These are phyloP conservation scores for Coregonus suidteri DNA, from an alignment of 2,797 vertebrate species.

Conservation along the genomic window DNA sequence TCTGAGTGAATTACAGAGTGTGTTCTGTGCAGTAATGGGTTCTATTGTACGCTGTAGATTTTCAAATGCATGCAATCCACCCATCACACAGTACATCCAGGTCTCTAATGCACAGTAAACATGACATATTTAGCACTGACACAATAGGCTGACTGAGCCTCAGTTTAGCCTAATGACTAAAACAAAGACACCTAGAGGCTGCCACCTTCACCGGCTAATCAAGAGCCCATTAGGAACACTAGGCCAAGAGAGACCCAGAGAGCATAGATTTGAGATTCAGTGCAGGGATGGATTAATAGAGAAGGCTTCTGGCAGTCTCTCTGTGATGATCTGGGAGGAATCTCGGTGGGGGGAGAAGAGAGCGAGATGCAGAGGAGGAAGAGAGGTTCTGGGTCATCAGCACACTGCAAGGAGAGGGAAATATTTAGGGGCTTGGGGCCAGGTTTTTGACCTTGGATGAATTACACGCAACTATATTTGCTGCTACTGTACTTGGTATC, in stretches of 20 bases:
- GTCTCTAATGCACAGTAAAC: conserved; percentile 21
- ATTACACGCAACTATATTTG: neutral
- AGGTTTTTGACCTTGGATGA: neutral
- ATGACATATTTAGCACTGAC: conserved; percentile 18
- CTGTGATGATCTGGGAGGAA: no score
- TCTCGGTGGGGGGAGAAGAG: neutral
- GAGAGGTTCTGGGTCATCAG: neutral
- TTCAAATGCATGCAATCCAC: conserved; percentile 3
- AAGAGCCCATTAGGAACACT: conserved; percentile 6
- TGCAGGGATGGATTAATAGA: no score
- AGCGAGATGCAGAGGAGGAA: neutral
- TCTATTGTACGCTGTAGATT: neutral
- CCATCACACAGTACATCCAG: conserved; percentile 12
- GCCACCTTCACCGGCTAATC: conserved; percentile 25
- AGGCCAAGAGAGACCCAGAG: neutral
- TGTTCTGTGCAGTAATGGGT: neutral
- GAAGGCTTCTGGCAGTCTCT: neutral
- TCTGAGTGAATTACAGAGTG: neutral
- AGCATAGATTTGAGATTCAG: conserved; percentile 1
- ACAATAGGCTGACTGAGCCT: conserved; percentile 17
- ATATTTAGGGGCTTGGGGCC: neutral
- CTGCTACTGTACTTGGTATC: neutral
- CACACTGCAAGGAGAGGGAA: neutral
- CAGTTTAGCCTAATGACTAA: conserved; percentile 26
- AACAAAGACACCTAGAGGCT: conserved; percentile 17